A percentile compares a stretch with the other conserved stretches of the same genome.
These are phyloP conservation scores for Bombus breviceps DNA, from an alignment of 1,140 invertebrate species.

Conservation along the genomic window DNA sequence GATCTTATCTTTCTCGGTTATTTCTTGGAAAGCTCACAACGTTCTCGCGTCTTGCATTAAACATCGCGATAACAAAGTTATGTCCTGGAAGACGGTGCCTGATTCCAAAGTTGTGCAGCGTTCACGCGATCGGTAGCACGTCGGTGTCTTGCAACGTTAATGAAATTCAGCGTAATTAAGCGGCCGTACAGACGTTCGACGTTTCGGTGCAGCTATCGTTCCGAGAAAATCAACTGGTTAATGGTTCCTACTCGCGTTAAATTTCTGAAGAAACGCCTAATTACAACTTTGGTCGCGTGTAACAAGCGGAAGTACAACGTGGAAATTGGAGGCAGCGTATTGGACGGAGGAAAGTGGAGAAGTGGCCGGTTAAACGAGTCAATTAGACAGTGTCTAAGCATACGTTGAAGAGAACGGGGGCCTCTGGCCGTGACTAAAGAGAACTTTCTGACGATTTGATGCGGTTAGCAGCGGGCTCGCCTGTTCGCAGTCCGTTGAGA, in stretches of 20 bases:
- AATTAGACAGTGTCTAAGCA: slow-evolving; percentile 30
- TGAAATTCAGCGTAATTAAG: slow-evolving; percentile 8
- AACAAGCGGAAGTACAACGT: not conserved
- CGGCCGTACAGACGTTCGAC: not conserved
- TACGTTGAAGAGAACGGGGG: not conserved
- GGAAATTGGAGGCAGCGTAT: slow-evolving; percentile 21
- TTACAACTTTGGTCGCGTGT: slow-evolving; percentile 10
- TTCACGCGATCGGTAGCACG: not conserved
- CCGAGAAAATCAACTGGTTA: not conserved
- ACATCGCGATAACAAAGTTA: not conserved
- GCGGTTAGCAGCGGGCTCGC: not conserved
- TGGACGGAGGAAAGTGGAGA: not conserved
- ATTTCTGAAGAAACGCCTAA: not conserved
- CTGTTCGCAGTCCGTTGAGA: not conserved
- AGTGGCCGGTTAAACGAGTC: slow-evolving; percentile 29
- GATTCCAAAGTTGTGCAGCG: not conserved
- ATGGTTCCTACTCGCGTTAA: not conserved
- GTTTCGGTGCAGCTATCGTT: not conserved
- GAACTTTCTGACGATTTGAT: slow-evolving; percentile 31
- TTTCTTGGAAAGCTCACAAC: not conserved
- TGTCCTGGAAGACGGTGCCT: not conserved
- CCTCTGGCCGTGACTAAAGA: slow-evolving; percentile 4
- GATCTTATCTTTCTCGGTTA: not conserved
- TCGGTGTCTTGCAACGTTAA: not conserved
- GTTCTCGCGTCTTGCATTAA: not conserved